Percentiles rank a stretch among this genome's conserved stretches.
phyloP scores from a whole-genome alignment of 2,113 vertebrate species.

The Astatotilapia flaviijosephi region DNA sequence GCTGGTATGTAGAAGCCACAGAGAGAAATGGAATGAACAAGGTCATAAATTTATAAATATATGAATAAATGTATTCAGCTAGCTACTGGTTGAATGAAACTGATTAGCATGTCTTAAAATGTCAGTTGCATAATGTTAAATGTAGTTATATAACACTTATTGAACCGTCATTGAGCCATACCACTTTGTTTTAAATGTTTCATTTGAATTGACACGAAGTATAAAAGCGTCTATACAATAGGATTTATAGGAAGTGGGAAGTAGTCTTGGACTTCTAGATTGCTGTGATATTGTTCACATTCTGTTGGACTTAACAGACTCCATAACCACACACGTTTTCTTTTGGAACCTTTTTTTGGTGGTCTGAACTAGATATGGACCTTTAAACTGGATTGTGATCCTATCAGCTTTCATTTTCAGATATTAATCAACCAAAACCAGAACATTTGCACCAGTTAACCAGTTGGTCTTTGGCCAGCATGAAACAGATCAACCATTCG shows the following conservation, averaged over 20 bases:
- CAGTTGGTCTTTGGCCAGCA: neutral
- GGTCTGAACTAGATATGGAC: neutral
- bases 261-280: neutral
- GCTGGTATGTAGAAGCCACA: neutral
- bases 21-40: neutral
- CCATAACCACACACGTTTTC: neutral
- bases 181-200: neutral
- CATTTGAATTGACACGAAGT: neutral
- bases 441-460: neutral
- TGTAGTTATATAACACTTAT: neutral
- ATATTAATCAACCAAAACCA: neutral
- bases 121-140: neutral
- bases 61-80: neutral
- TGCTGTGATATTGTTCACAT: neutral
- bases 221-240: neutral
- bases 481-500: neutral
- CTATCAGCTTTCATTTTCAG: neutral
- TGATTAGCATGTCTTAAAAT: neutral
- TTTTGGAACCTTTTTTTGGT: neutral
- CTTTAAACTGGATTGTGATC: neutral
- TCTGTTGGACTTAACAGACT: neutral
- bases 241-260: neutral
- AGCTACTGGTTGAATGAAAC: neutral
- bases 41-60: neutral
- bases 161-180: neutral